Base-by-base conservation (phyloP, 2,888 invertebrate species). In the Acleris sparsana region DNA sequence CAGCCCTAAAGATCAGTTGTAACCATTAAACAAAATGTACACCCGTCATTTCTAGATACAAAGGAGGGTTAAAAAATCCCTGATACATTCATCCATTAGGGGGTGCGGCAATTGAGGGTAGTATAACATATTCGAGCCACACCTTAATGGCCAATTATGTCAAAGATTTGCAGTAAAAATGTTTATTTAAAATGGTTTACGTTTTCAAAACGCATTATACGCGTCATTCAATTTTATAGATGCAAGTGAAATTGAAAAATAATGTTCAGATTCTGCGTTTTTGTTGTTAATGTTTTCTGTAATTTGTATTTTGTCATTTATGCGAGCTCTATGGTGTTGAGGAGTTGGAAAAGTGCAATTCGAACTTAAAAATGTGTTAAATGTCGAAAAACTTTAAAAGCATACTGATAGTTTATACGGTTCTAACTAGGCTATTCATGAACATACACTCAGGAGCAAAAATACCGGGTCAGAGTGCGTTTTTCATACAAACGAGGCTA, bases 41-140 rank as follows among this genome's bases (percentile, higher is more conserved):
- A 46, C 4, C n/a, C 46, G 16, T 49, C 4, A 49, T 7, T 13
- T 17, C 9, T 49, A 20, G 7, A 62, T 16, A 49, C n/a, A 56
- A 49, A 20, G n/a, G 44, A 56, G 65, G 29, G 55, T 60, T 60
- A 55, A 60, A 60, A 64, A 60, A 1, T 1, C 60, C 60, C 29
- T 65, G 60, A 65, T 60, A 65, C 65, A 44, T 56, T 60, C 44
- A 51, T 16, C 60, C 60, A 65, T 65, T 65, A 65, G 44, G 53
- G 39, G 51, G 51, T 25, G 57, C 25, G 25, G 53, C 18, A 5
- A 46, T 44, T 5, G 57, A 48, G 18, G 17, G 25, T n/a, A 49
- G 48, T 33, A 29, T 33, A 39, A 29, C 33, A 58, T 53, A 58
- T 53, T 43, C 49, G 20, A 49, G 55, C 49, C 58, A 33, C 33